Base-by-base conservation (phyloP, 37 sponge, comb jelly and placozoan species). In the Cladorhizidae sp. region DNA sequence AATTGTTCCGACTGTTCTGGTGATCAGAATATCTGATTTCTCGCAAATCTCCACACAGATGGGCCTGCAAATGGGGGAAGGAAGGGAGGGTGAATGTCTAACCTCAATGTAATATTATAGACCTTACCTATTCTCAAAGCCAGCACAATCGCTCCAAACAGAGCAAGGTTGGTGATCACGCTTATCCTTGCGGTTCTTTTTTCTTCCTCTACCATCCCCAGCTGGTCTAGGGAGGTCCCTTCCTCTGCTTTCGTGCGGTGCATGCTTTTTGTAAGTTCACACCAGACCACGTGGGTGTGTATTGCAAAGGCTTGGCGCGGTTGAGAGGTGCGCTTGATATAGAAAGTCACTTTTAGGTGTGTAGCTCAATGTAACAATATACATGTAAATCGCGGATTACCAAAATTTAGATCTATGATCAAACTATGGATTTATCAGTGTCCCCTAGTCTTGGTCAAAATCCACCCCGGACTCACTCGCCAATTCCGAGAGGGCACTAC, bases 1-100 rank as follows among this genome's bases (percentile, higher is more conserved):
- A n/a, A n/a, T n/a, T n/a, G n/a, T n/a, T n/a, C n/a, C n/a, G n/a
- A n/a, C n/a, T n/a, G n/a, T 45, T 45, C 9, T 45, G 49, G 9
- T 12, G 49, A 45, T 45, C 49, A 45, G 5, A 9, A 64, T 14
- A 78, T 11, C 20, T 63, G 64, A 39, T 65, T 67, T 17, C 29
- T 15, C 6, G 65, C 37, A 28, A 63, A 78, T 67, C 79, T 78
- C 52, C 67, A 78, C 11, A 63, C 67, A 50, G 50, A 31, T 22
- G 79, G 67, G 2, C 79, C 79, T 78, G 67, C 51, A 40, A 43
- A 64, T n/a, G n/a, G n/a, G n/a, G n/a, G 54, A 54, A n/a, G n/a
- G 31, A 72, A 7, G 31, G 22, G 6, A 40, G 5, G 40, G 45
- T 23, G 17, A 72, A 23, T 20, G 35, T 20, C 3, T 7, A 6